Evolutionary conservation across 2,888 invertebrate species (phyloP).

Genomic region (Thymelicus acteon): DNA sequence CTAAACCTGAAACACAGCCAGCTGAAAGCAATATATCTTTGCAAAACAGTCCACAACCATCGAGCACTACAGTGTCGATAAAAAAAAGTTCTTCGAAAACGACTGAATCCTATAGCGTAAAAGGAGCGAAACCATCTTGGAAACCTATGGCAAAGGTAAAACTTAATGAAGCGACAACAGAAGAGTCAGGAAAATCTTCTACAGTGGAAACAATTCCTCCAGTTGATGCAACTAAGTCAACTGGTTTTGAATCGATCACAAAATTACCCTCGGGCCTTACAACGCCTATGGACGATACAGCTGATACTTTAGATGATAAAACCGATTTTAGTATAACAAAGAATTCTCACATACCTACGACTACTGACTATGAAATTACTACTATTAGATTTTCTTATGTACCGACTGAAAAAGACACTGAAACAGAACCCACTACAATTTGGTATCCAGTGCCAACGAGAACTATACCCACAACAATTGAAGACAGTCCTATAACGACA

Average conservation of each 20-base stretch:
- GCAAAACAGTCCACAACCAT: constrained; percentile 59
- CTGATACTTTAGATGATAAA: constrained; percentile 55
- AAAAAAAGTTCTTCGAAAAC: constrained; percentile 31
- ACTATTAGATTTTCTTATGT: constrained; percentile 77
- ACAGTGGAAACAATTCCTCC: constrained; percentile 60
- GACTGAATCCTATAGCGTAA: constrained; percentile 35
- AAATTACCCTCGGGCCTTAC: constrained; percentile 75
- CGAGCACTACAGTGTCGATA: constrained; percentile 50
- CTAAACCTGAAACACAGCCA: constrained; percentile 62
- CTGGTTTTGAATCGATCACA: constrained; percentile 80
- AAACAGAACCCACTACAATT: constrained; percentile 51
- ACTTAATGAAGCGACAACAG: constrained; percentile 52
- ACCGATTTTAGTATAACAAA: constrained; percentile 46
- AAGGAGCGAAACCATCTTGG: constrained; percentile 59
- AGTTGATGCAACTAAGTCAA: constrained; percentile 66
- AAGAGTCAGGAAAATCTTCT: constrained; percentile 48
- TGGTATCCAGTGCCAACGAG: constrained; percentile 70
- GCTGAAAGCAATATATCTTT: constrained; percentile 69
- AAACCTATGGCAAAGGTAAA: constrained; percentile 54
- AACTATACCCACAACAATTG: constrained; percentile 58
- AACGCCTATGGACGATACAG: constrained; percentile 71
- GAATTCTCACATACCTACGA: constrained; percentile 48
- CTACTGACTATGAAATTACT: constrained; percentile 73
- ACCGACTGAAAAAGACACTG: constrained; percentile 61
- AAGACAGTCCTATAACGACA: constrained; percentile 69